Evolutionary conservation across 2,113 vertebrate genomes (phyloP), one percentile per base, ranked within the genome.

Genomic region (Ariopsis seemanni): DNA sequence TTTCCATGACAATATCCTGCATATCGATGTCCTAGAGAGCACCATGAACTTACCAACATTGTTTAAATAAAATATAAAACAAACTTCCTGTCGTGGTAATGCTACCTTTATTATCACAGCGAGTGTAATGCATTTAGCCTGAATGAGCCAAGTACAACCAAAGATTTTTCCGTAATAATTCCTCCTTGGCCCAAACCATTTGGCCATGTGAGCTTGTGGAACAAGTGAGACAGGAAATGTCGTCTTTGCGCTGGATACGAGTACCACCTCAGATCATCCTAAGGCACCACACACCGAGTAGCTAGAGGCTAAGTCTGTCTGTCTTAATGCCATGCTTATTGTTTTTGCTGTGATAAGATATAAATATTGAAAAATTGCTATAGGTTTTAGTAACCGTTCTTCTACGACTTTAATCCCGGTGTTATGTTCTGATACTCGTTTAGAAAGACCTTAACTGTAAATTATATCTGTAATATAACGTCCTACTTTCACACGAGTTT

Each of bases 191-290:
- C 14, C 6, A 17, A 27, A 57, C 22, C 34, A 27, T 80, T 17
- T 34, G 53, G 55, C 27, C 53, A 58, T 80, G 53, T 27, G 50
- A 79, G 17, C 52, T 57, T 30, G n/a, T 78, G 25, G 75, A 53
- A 78, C 75, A 60, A 80, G 20, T 30, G 17, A 80, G 55, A 17
- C 55, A 58, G 55, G 27, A 60, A 80, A 34, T 80, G 78, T 80
- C 2, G 6, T 80, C 60, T 30, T 60, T 58, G 55, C 78, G 34
- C 52, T 80, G 15, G 78, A 58, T 34, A 80, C 20, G 27, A 34
- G 20, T 80, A 77, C 52, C 2, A 48, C 1, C 18, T 74, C 71
- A 50, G 42, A 22, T 48, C 42, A 20, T 20, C 34, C 42, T n/a
- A 11, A 53, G 11, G 11, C 50, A n/a, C 74, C 5, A 14, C 25